These are phyloP conservation scores for Sinocyclocheilus anophthalmus DNA, from an alignment of 2,113 vertebrate species.

Conservation along the genomic window DNA sequence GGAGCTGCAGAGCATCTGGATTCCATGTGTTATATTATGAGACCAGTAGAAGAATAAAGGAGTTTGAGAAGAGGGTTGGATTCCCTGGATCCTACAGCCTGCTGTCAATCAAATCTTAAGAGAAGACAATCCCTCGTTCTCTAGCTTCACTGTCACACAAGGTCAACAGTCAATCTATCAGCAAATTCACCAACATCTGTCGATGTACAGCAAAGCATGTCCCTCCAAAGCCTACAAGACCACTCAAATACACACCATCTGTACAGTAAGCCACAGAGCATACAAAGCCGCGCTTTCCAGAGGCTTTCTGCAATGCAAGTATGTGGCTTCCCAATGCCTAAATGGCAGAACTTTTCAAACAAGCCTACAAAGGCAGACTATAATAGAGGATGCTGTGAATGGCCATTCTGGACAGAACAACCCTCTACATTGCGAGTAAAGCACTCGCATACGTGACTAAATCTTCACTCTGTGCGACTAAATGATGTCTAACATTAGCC, in stretches of 20 bases:
- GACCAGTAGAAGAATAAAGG: not conserved
- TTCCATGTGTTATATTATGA: conserved; percentile 24
- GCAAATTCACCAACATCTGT: conserved; percentile 22
- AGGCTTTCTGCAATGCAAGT: not conserved
- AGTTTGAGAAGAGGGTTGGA: not conserved
- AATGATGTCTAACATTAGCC: no score
- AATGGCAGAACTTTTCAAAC: not conserved
- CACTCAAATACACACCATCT: conserved; percentile 28
- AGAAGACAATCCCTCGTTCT: conserved; percentile 27
- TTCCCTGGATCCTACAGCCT: not conserved
- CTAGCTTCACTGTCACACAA: not conserved
- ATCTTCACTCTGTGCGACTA: no score
- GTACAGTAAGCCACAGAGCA: conserved; percentile 1
- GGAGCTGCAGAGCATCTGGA: conserved; percentile 35
- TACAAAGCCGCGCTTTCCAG: not conserved
- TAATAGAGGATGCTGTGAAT: not conserved
- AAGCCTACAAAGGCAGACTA: not conserved
- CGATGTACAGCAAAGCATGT: conserved; percentile 10
- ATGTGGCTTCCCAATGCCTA: not conserved
- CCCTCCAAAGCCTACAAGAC: not conserved
- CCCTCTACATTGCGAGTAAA: no score
- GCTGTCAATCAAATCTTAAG: conserved; percentile 18
- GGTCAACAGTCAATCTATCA: conserved; percentile 9
- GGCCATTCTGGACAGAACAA: not conserved
- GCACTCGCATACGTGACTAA: not conserved